A percentile compares a stretch with the other conserved stretches of the same genome.
These are phyloP conservation scores for Dascyllus trimaculatus DNA, from an alignment of 2,113 vertebrate species.

Conservation along the genomic window DNA sequence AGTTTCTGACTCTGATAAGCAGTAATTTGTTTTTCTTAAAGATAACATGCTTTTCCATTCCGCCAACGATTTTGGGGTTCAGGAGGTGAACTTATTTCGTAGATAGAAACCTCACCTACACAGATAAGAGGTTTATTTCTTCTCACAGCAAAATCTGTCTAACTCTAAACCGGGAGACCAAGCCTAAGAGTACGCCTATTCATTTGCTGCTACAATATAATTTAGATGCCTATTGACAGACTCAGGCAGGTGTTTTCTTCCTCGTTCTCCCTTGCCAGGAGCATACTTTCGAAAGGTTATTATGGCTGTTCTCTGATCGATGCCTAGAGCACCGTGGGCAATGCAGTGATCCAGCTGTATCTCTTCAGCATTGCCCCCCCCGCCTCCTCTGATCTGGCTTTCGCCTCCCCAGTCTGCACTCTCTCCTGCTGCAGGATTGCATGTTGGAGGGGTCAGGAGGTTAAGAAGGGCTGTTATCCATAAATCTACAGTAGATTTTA, in stretches of 20 bases:
- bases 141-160: not conserved
- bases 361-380: conserved; percentile 10
- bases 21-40: too few species aligned
- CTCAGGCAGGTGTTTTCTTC: conserved; percentile 33
- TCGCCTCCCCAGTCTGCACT: not conserved
- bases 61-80: too few species aligned
- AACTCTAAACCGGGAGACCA: conserved; percentile 12
- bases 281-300: conserved; percentile 57
- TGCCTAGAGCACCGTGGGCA: conserved; percentile 33
- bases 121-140: not conserved
- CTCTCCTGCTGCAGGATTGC: conserved; percentile 13
- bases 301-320: conserved; percentile 60
- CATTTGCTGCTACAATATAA: conserved; percentile 23
- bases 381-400: not conserved
- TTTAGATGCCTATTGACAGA: conserved; percentile 39
- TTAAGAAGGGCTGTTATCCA: conserved; percentile 59
- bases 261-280: conserved; percentile 20
- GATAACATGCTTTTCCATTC: too few species aligned
- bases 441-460: conserved; percentile 35
- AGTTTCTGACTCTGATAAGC: too few species aligned
- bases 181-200: conserved; percentile 1
- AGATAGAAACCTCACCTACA: not conserved
- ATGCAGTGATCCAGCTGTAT: conserved; percentile 52
- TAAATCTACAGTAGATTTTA: conserved; percentile 66
- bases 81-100: not conserved